A percentile compares a stretch with the other conserved stretches of the same genome.
Evolutionary conservation across 2,113 vertebrate genomes (phyloP).

Genomic region (Scomber japonicus): DNA sequence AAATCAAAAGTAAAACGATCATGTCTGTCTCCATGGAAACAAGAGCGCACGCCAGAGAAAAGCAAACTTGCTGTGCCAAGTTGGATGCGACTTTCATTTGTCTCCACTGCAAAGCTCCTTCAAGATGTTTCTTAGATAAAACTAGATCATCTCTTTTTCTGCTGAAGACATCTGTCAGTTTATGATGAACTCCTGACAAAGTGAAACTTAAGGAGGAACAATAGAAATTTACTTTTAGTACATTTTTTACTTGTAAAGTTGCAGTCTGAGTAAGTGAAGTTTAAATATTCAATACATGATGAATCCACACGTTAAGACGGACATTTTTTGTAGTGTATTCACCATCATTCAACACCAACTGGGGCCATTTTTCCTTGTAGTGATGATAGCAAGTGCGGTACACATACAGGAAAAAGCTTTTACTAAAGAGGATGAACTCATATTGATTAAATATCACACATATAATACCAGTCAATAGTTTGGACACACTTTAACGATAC

Average conservation of each 20-base stretch:
- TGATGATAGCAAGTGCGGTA: neutral
- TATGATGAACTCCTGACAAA: neutral
- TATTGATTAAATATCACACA: neutral
- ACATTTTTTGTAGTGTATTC: neutral
- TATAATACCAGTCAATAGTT: no score
- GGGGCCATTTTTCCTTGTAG: neutral
- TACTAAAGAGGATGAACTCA: neutral
- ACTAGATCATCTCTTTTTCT: constrained; percentile 7
- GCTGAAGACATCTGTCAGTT: neutral
- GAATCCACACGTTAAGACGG: no score
- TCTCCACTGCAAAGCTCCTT: constrained; percentile 17
- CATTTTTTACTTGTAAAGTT: neutral
- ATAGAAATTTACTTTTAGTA: no score
- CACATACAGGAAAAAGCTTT: neutral
- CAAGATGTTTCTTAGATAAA: constrained; percentile 11
- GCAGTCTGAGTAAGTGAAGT: no score
- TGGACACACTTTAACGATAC: no score
- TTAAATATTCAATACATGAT: no score
- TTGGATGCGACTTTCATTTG: constrained; percentile 21
- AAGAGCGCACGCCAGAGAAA: constrained; percentile 19
- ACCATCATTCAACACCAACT: neutral
- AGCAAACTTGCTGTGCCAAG: constrained; percentile 12
- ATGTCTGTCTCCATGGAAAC: constrained; percentile 61
- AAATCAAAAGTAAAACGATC: constrained; percentile 22
- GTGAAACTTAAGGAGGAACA: no score